Conservation (phyloP, 2,113 vertebrate genomes). For the Sus scrofa region DNA sequence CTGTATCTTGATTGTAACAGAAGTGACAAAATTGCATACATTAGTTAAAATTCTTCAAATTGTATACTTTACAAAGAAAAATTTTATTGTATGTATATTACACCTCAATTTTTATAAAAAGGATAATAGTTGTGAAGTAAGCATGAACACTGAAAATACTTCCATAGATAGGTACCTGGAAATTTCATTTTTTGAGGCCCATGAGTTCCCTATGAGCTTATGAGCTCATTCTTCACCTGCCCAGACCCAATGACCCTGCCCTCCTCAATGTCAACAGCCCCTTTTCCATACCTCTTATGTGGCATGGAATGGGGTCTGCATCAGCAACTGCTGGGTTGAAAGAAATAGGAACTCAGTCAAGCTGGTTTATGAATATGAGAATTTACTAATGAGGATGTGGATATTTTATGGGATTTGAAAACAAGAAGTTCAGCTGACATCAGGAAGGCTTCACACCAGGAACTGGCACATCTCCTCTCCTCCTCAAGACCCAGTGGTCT, state of each 20-base stretch:
- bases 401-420: background rate
- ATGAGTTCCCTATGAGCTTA: background rate
- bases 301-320: background rate
- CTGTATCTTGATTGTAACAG: background rate
- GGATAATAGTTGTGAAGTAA: background rate
- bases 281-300: background rate
- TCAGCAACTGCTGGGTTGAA: background rate
- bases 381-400: background rate
- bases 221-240: background rate
- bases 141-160: background rate
- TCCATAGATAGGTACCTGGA: background rate
- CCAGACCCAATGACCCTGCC: background rate
- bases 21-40: background rate
- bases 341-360: background rate
- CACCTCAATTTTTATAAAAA: background rate
- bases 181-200: background rate
- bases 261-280: background rate
- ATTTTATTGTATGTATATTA: background rate
- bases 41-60: background rate
- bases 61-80: background rate
- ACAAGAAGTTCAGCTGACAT: background rate
- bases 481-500: background rate
- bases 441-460: background rate
- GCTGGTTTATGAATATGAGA: background rate
- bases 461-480: background rate